Base-by-base conservation (phyloP, 2,797 vertebrate genomes). In the Nothura maculosa region DNA sequence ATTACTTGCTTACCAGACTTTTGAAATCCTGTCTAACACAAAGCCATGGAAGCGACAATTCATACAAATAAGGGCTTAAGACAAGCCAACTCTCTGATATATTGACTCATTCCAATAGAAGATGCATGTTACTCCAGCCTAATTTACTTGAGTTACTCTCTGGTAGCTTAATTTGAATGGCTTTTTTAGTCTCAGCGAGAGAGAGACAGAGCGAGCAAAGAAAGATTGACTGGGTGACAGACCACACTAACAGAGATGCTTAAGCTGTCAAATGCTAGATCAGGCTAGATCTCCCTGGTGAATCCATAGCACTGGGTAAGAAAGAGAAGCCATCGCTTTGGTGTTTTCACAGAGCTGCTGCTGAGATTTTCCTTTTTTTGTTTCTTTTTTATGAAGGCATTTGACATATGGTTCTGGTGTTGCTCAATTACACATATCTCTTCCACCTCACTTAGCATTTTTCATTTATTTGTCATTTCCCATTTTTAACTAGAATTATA, bases 381-480 rank as follows among this genome's bases (percentile, higher is more conserved):
- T 85, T 43, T 89, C 88, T 87, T 93, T 92, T 92, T 63, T 55
- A 66, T 63, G 82, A 95, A 95, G 88, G 73, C 84, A 91, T 93
- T 84, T 97, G 96, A 96, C 93, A 96, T 94, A 94, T 70, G 86
- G 85, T 87, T 90, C 91, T 90, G 66, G 58, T 90, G 80, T 75
- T 96, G 92, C 93, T 94, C 96, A 97, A 94, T 96, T 96, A 95
- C 88, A 96, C 78, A 93, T 93, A 97, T 94, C 54, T 91, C 97
- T 97, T 97, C 93, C 80, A 97, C 93, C 89, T 85, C 93, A 93
- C 89, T 96, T 93, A 97, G 91, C 73, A 88, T 96, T 97, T 97
- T 98, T 96, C 92, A 97, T 73, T 95, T 97, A 96, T 97, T 97
- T 98, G 94, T 96, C 85, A 89, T 97, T 97, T 97, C 90, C 89